Evolutionary conservation across 2,113 vertebrate species (phyloP).

Genomic region (Larimichthys crocea): DNA sequence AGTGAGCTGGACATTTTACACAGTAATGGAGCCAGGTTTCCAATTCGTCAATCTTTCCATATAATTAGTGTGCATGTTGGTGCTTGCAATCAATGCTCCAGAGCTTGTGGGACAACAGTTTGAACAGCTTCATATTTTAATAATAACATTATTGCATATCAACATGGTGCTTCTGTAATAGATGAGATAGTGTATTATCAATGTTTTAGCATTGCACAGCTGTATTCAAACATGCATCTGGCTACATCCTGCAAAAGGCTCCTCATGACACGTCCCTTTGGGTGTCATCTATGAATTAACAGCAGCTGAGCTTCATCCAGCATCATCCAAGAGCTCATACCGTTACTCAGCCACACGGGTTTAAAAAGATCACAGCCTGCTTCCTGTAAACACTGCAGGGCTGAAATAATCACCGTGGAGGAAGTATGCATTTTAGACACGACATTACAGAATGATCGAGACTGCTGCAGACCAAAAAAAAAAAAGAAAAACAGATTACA

Average conservation of each 20-base stretch:
- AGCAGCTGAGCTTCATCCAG: constrained; percentile 5
- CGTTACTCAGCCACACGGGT: neutral
- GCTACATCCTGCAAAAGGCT: constrained; percentile 10
- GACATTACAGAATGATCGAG: constrained; percentile 53
- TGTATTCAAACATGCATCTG: constrained; percentile 5
- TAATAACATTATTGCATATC: neutral
- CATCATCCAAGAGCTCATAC: neutral
- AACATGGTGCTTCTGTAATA: neutral
- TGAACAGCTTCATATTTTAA: neutral
- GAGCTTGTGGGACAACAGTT: neutral
- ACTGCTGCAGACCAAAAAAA: constrained; percentile 15
- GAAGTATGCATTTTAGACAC: constrained; percentile 41
- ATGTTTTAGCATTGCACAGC: neutral
- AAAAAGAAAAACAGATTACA: constrained; percentile 7
- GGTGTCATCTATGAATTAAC: constrained; percentile 1
- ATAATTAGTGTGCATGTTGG: neutral
- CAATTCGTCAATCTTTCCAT: constrained; percentile 28
- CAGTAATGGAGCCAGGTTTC: constrained; percentile 34
- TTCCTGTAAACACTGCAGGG: constrained; percentile 22
- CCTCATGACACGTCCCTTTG: constrained; percentile 22
- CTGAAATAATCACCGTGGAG: constrained; percentile 5
- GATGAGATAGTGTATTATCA: neutral
- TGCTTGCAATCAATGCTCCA: neutral
- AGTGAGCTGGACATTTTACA: constrained; percentile 26
- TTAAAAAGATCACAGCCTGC: constrained; percentile 1